These are phyloP conservation scores for Balearica regulorum DNA, from an alignment of 2,797 vertebrate species.

Conservation along the genomic window DNA sequence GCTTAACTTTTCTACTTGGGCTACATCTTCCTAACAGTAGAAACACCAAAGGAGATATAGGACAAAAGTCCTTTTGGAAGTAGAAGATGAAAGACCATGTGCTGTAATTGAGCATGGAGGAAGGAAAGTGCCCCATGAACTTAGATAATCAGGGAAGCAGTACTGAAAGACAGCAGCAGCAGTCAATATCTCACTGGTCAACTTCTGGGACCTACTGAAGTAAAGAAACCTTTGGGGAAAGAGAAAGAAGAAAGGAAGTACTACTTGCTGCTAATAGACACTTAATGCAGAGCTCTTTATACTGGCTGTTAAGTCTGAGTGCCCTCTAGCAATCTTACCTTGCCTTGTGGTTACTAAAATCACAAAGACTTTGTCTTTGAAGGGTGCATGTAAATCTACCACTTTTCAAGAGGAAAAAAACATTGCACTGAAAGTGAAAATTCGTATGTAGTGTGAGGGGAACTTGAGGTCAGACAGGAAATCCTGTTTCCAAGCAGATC, in stretches of 20 bases:
- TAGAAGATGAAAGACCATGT: not conserved
- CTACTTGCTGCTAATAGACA: not conserved
- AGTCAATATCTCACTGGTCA: not conserved
- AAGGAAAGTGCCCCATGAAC: not conserved
- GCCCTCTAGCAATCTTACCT: not conserved
- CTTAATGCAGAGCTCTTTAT: not conserved
- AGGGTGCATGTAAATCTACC: not conserved
- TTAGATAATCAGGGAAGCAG: not conserved
- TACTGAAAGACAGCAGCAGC: not conserved
- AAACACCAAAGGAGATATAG: not conserved
- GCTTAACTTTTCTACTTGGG: not conserved
- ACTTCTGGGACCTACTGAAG: not conserved
- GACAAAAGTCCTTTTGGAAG: not conserved
- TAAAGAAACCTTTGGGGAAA: not conserved
- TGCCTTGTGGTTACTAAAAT: not conserved
- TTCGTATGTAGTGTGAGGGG: not conserved
- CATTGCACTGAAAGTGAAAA: not conserved
- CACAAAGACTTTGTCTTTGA: not conserved
- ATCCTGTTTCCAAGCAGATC: not conserved
- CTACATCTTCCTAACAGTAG: not conserved
- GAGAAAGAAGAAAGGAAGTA: not conserved
- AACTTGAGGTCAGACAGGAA: not conserved
- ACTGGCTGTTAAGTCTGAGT: not conserved
- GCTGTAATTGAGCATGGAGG: not conserved
- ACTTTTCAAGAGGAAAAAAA: not conserved